Conservation (phyloP, 1,140 invertebrate species). For the Probaryconus sp. region DNA sequence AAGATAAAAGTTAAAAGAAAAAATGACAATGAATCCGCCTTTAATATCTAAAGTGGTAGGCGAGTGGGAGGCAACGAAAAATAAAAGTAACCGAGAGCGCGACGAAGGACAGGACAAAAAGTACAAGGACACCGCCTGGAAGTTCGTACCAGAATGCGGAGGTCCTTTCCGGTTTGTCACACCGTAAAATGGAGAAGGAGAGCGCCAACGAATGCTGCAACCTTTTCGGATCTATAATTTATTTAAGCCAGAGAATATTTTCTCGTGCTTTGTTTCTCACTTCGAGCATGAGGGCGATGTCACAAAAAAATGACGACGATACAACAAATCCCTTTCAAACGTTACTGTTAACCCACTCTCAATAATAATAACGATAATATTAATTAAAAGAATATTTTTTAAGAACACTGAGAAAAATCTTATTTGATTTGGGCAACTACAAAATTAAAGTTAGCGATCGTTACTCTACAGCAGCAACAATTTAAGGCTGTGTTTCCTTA, state of each 20-base stretch:
- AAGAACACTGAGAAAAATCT: no score
- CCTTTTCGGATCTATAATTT: constrained; percentile 59
- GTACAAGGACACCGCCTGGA: constrained; percentile 56
- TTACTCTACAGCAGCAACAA: no score
- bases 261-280: constrained; percentile 40
- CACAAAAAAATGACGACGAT: constrained; percentile 36
- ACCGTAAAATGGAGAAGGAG: constrained; percentile 44
- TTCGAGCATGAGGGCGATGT: constrained; percentile 44
- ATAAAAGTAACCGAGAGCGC: constrained; percentile 54
- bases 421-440: no score
- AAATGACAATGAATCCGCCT: no score
- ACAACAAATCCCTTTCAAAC: no score
- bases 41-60: constrained; percentile 79
- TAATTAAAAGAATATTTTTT: no score
- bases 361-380: no score
- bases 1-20: no score
- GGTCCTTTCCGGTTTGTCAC: constrained; percentile 55
- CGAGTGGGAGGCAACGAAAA: constrained; percentile 59
- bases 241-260: constrained; percentile 60
- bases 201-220: constrained; percentile 38
- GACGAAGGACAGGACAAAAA: constrained; percentile 57
- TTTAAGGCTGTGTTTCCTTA: no score
- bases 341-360: no score
- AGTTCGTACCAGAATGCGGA: constrained; percentile 57
- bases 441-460: no score